Evolutionary conservation across 2,888 invertebrate genomes (phyloP), one percentile per base, ranked within the genome.

Genomic region (Netelia fuscicornis): DNA sequence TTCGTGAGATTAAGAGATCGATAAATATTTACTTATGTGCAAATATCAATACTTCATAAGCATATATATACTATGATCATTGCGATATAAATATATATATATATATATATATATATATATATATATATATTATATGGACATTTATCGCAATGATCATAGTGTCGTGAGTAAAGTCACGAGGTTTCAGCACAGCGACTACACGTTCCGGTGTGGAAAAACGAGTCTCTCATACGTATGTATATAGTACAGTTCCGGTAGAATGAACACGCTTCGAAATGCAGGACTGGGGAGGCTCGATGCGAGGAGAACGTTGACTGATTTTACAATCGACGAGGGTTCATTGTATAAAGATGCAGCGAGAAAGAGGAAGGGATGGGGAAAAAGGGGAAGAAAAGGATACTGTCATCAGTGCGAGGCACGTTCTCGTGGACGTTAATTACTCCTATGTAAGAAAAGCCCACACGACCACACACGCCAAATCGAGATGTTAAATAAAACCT

Each of bases 121-220:
- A 68, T 20, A 30, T 52, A 54, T 23, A n/a, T 68, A 10, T 67
- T 17, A 17, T 17, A 17, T 17, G 17, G 17, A 17, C 17, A 1
- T 52, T 44, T 23, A 17, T 58, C 48, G 6, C 8, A 20, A 48
- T n/a, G 64, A 37, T 64, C 25, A 6, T 5, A 25, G 44, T 30
- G 37, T 64, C 67, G 74, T 25, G 71, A 77, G 52, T 60, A 17
- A n/a, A 58, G 13, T 65, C 11, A 13, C 44, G 5, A 44, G 58
- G 44, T 44, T 67, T 62, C 70, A 25, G 79, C 54, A 71, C 70
- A 71, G 58, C 60, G 77, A 62, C 62, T 80, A 13, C 56, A 72
- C 85, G 85, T 85, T 85, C 82, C 71, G 79, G 76, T 71, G 82
- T 71, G 76, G 82, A 85, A 85, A 85, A 85, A 82, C 82, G 85